Percentiles rank a stretch among this genome's conserved stretches.
These are phyloP conservation scores for Cygnus buccinator DNA, from an alignment of 2,113 vertebrate species.

Conservation along the genomic window DNA sequence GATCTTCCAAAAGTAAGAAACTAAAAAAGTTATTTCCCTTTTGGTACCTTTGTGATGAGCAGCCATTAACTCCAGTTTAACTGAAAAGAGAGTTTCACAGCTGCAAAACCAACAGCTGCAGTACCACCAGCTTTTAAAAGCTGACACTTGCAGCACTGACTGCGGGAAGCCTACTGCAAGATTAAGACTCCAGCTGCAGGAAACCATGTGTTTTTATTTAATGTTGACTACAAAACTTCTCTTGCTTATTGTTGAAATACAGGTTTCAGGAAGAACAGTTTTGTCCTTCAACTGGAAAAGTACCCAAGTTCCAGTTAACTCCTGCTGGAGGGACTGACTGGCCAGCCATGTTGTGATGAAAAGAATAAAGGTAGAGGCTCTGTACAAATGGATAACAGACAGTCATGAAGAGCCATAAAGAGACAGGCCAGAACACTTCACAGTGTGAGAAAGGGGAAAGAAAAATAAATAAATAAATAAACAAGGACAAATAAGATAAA, in stretches of 20 bases:
- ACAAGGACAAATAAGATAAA: background rate
- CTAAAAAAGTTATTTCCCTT: background rate
- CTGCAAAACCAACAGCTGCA: background rate
- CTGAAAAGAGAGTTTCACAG: background rate
- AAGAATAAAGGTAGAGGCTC: background rate
- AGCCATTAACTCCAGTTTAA: background rate
- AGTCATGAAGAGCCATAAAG: background rate
- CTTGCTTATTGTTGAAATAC: background rate
- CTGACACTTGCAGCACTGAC: background rate
- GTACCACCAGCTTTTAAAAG: background rate
- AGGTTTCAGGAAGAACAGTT: background rate
- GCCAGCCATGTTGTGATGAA: background rate
- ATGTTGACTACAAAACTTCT: background rate
- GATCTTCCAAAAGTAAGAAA: background rate
- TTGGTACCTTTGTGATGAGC: background rate
- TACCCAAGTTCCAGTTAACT: background rate
- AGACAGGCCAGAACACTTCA: background rate
- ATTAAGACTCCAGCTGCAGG: background rate
- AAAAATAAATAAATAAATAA: background rate
- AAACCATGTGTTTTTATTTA: conserved; percentile 26
- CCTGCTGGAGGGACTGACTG: background rate
- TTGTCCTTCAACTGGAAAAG: background rate
- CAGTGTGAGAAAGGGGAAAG: background rate
- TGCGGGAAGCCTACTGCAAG: background rate
- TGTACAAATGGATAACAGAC: background rate